Conservation (phyloP, 2,113 vertebrate species). For the Anas platyrhynchos region DNA sequence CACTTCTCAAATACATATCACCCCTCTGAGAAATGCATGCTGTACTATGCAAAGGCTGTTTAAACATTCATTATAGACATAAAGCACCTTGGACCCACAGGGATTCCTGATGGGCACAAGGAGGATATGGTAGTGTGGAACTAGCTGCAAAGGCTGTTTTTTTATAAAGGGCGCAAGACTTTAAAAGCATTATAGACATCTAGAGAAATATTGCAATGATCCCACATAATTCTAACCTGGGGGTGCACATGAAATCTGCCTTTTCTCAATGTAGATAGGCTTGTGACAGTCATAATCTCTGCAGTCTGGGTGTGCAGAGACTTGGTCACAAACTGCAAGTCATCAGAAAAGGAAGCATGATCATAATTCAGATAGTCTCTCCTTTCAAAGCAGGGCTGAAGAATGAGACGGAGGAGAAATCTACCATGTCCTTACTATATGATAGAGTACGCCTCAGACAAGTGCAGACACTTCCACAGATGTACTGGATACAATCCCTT, state of each 20-base stretch:
- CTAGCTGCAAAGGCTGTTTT: background rate
- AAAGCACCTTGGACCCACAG: background rate
- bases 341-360: background rate
- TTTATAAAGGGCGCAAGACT: background rate
- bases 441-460: background rate
- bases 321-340: background rate
- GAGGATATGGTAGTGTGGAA: background rate
- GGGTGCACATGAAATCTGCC: background rate
- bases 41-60: background rate
- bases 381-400: background rate
- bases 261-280: background rate
- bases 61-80: background rate
- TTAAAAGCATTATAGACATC: background rate
- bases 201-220: background rate
- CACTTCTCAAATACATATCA: background rate
- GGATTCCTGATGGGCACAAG: background rate
- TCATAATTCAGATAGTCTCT: background rate
- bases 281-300: background rate
- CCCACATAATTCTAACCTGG: background rate
- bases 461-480: background rate
- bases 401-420: background rate
- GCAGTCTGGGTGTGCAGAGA: background rate
- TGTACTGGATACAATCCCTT: background rate
- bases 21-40: background rate
- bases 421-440: background rate